phyloP scores from a whole-genome alignment of 2,113 vertebrate genomes.

The Lasiurus cinereus region DNA sequence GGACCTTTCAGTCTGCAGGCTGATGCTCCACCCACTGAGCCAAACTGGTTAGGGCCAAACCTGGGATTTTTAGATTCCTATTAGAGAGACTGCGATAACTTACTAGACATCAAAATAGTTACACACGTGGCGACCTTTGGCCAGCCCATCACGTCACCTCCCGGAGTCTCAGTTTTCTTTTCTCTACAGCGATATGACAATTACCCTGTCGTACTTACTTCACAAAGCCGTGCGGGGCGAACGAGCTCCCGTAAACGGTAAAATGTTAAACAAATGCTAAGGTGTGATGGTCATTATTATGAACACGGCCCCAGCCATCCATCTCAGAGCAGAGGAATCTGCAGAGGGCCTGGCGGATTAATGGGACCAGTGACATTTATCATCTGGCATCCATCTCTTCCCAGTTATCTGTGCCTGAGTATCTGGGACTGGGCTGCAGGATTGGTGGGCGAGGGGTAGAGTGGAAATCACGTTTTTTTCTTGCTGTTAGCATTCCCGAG shows the following conservation, averaged over 20 bases:
- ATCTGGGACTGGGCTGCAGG: neutral
- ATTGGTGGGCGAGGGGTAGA: neutral
- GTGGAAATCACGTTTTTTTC: neutral
- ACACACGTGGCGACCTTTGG: neutral
- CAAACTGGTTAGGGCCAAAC: too few species aligned
- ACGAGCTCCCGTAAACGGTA: slow-evolving; percentile 47
- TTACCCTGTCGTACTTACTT: neutral
- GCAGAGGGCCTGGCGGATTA: slow-evolving; percentile 56
- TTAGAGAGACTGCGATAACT: neutral
- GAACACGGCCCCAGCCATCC: slow-evolving; percentile 40
- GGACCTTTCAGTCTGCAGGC: too few species aligned
- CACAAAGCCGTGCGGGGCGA: neutral
- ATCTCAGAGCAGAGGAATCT: slow-evolving; percentile 50
- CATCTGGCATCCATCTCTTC: neutral
- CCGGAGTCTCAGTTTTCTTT: neutral
- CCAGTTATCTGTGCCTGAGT: neutral
- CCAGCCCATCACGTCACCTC: neutral
- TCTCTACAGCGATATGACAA: neutral
- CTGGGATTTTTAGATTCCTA: neutral
- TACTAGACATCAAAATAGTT: neutral
- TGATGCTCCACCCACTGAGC: too few species aligned
- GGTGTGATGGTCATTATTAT: slow-evolving; percentile 65
- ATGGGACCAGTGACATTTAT: slow-evolving; percentile 74
- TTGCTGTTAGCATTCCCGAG: neutral
- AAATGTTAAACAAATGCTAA: slow-evolving; percentile 78